These are phyloP conservation scores for Heliornis fulica DNA, from an alignment of 2,113 vertebrate genomes.

Conservation along the genomic window DNA sequence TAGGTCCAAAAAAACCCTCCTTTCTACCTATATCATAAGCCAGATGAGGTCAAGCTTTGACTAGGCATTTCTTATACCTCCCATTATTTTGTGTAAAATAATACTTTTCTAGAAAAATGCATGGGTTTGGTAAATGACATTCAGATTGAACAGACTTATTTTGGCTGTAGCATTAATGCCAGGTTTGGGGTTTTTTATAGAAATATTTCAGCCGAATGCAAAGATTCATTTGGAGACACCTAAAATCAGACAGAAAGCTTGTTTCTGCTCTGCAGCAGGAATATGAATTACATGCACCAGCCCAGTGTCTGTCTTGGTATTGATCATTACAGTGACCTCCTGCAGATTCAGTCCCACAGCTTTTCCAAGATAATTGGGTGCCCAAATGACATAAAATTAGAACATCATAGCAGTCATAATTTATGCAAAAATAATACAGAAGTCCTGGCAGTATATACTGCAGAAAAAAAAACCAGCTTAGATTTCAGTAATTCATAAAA, in stretches of 20 bases:
- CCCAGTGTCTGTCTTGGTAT: neutral
- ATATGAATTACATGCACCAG: neutral
- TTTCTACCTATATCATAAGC: neutral
- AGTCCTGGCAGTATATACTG: neutral
- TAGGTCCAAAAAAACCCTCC: neutral
- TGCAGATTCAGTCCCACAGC: neutral
- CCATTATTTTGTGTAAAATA: neutral
- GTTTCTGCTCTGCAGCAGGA: neutral
- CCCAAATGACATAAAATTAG: neutral
- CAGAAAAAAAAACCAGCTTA: neutral
- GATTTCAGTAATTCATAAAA: neutral
- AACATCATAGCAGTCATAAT: neutral
- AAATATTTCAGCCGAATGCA: neutral
- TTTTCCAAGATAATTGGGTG: neutral
- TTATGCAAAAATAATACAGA: neutral
- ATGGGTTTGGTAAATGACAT: neutral
- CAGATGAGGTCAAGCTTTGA: neutral
- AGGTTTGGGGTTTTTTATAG: neutral
- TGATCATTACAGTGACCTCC: neutral
- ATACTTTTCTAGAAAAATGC: neutral
- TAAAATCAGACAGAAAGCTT: neutral
- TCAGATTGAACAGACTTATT: neutral
- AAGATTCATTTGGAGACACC: neutral
- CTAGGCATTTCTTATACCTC: neutral
- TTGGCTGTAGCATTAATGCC: neutral